Conservation (phyloP, 2,797 vertebrate genomes). For the Graptemys geographica region DNA sequence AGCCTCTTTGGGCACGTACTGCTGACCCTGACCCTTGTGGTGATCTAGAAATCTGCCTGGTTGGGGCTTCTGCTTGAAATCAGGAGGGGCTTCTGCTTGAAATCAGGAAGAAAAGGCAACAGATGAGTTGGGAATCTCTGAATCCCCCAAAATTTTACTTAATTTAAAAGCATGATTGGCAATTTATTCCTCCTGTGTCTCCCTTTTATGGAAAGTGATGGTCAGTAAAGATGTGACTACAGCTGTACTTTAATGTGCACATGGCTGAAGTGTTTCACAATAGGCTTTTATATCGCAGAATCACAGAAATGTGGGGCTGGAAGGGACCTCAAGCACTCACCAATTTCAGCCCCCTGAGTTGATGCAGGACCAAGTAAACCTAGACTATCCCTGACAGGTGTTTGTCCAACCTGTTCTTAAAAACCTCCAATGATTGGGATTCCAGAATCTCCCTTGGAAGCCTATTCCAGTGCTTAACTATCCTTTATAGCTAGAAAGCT, state of each 20-base stretch:
- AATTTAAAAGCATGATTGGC: not conserved
- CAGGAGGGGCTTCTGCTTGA: not conserved
- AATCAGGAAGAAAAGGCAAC: constrained; percentile 4
- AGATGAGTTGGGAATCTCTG: not conserved
- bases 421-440: not conserved
- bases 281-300: not conserved
- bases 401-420: not conserved
- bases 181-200: not conserved
- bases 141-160: not conserved
- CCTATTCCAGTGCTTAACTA: not conserved
- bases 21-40: not conserved
- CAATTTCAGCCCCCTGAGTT: not conserved
- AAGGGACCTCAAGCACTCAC: not conserved
- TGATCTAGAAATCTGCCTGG: not conserved
- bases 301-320: not conserved
- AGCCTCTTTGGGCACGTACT: not conserved
- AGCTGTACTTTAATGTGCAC: not conserved
- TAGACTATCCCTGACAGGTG: not conserved
- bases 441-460: not conserved
- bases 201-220: not conserved
- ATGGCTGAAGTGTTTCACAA: not conserved
- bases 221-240: not conserved
- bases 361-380: not conserved
- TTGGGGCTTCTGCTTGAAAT: not conserved
- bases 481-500: not conserved